Conservation (phyloP, 2,113 vertebrate genomes). For the Notarius quadriscutis region DNA sequence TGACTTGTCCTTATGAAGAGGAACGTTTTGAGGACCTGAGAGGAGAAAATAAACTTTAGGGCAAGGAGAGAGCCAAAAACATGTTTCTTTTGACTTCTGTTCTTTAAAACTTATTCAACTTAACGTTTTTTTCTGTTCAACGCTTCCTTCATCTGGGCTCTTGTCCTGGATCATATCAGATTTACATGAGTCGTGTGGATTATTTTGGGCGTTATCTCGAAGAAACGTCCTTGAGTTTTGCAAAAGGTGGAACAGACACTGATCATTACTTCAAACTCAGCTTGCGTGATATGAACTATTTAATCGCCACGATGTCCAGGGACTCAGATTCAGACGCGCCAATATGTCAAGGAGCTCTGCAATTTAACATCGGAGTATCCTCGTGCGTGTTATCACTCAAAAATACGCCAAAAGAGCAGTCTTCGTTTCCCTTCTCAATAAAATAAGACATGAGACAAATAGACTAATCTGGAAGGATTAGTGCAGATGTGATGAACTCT, state of each 20-base stretch:
- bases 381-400: background rate
- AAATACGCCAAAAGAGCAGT: no score
- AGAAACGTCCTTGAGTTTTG: background rate
- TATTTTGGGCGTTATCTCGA: background rate
- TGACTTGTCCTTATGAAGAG: constrained; percentile 28
- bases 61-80: background rate
- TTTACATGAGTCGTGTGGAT: background rate
- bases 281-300: background rate
- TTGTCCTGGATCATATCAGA: background rate
- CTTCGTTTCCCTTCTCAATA: no score
- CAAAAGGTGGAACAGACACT: background rate
- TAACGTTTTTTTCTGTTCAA: background rate
- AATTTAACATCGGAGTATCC: background rate
- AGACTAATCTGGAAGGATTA: background rate
- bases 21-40: background rate
- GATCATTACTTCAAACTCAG: background rate
- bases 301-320: background rate
- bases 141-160: background rate
- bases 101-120: background rate
- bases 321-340: background rate
- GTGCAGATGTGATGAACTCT: background rate
- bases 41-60: background rate
- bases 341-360: background rate
- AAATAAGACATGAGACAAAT: background rate
- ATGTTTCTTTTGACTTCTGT: background rate